These are phyloP conservation scores for Chelmon rostratus DNA, from an alignment of 2,797 vertebrate genomes.

Conservation along the genomic window DNA sequence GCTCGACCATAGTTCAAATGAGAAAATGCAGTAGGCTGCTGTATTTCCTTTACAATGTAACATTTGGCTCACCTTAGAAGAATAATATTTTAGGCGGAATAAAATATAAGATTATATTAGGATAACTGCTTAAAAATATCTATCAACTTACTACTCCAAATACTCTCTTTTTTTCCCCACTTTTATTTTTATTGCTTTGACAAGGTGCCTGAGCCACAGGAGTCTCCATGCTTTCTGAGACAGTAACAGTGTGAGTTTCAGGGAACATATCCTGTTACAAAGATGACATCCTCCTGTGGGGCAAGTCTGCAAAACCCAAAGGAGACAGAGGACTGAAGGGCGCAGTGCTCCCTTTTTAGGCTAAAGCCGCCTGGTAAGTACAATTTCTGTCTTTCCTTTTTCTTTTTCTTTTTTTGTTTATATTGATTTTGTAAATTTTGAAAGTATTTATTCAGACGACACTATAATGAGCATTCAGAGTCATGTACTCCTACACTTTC, in stretches of 20 bases:
- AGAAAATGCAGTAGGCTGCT: not conserved
- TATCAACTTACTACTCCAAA: too few relatives aligned
- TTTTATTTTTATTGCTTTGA: constrained; percentile 5
- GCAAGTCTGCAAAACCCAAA: constrained; percentile 39
- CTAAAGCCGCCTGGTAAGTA: constrained; percentile 50
- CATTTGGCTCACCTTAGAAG: not conserved
- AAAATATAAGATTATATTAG: too few relatives aligned
- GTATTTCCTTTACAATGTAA: not conserved
- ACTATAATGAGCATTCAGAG: not conserved
- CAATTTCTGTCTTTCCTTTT: not conserved
- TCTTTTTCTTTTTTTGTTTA: not conserved
- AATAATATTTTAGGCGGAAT: too few relatives aligned
- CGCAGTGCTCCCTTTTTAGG: constrained; percentile 37
- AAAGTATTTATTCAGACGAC: not conserved
- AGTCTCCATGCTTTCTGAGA: constrained; percentile 27
- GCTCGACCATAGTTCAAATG: not conserved
- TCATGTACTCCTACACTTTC: not conserved
- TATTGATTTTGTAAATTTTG: too few relatives aligned
- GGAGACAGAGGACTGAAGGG: constrained; percentile 33
- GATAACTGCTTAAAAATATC: not conserved
- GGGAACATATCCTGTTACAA: constrained; percentile 71
- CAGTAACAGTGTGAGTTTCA: constrained; percentile 74
- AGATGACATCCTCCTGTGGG: constrained; percentile 54
- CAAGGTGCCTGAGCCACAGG: not conserved
- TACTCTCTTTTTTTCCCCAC: not conserved